phyloP scores from a whole-genome alignment of 1,140 invertebrate species.

The Oncopodura yosiiana region DNA sequence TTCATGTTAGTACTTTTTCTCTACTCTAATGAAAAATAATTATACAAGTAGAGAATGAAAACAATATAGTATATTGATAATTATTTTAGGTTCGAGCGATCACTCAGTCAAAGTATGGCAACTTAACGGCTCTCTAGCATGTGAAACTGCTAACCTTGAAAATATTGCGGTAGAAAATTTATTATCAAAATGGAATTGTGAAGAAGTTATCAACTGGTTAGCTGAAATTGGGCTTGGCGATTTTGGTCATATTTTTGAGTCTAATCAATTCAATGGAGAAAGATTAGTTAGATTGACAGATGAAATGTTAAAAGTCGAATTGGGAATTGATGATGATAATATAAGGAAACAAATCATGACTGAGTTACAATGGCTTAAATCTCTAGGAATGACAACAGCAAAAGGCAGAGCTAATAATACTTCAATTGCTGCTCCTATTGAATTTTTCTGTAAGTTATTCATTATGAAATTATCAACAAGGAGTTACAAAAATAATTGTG shows the following conservation, averaged over 20 bases:
- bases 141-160: slow-evolving; percentile 28
- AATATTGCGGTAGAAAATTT: slow-evolving; percentile 32
- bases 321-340: slow-evolving; percentile 46
- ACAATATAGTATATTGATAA: background rate
- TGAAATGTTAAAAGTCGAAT: slow-evolving; percentile 43
- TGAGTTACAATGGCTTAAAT: slow-evolving; percentile 48
- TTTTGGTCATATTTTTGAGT: slow-evolving; percentile 44
- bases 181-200: slow-evolving; percentile 46
- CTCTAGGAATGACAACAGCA: slow-evolving; percentile 27
- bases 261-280: slow-evolving; percentile 48
- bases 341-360: slow-evolving; percentile 33
- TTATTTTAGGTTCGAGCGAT: slow-evolving; percentile 57
- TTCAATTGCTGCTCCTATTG: slow-evolving; percentile 45
- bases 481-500: no score
- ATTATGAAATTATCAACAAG: no score
- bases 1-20: slow-evolving; percentile 44
- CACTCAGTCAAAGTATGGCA: slow-evolving; percentile 58
- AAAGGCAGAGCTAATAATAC: slow-evolving; percentile 9
- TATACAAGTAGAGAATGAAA: background rate
- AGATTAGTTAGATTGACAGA: slow-evolving; percentile 49
- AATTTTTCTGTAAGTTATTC: no score
- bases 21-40: background rate
- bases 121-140: slow-evolving; percentile 36
- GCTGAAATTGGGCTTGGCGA: slow-evolving; percentile 47
- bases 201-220: slow-evolving; percentile 55